phyloP scores from a whole-genome alignment of 2,797 vertebrate genomes.

The Schizopygopsis pylzovi region DNA sequence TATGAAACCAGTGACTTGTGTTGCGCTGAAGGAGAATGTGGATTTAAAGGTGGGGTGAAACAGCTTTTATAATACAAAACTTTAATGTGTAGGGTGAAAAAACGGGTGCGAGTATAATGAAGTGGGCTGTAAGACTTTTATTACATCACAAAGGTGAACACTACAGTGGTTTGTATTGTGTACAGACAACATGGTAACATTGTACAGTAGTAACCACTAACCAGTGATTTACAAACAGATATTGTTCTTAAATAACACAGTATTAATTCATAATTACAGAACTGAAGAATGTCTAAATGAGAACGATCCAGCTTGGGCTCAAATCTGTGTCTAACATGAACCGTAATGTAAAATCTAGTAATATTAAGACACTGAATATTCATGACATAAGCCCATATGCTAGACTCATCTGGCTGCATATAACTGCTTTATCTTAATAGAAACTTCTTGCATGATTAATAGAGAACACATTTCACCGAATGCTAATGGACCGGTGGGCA shows the following conservation, averaged over 20 bases:
- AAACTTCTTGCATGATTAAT: slow-evolving; percentile 44
- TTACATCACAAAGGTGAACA: slow-evolving; percentile 70
- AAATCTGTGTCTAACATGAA: slow-evolving; percentile 15
- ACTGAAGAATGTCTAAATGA: not conserved
- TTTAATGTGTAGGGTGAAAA: not conserved
- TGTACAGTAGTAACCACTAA: slow-evolving; percentile 66
- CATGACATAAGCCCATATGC: slow-evolving; percentile 53
- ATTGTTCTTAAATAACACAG: slow-evolving; percentile 74
- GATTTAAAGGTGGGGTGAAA: not conserved
- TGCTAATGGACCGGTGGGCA: not conserved
- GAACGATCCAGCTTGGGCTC: slow-evolving; percentile 52
- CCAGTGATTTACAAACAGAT: slow-evolving; percentile 73
- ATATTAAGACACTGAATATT: slow-evolving; percentile 49
- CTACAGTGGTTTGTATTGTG: slow-evolving; percentile 63
- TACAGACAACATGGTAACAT: slow-evolving; percentile 68
- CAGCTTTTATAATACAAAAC: not conserved
- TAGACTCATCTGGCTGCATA: slow-evolving; percentile 35
- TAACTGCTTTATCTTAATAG: slow-evolving; percentile 44
- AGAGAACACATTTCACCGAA: slow-evolving; percentile 28
- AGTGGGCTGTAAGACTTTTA: slow-evolving; percentile 66
- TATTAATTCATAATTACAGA: slow-evolving; percentile 61
- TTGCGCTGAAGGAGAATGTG: not conserved
- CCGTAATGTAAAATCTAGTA: slow-evolving; percentile 52
- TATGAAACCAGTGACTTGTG: not conserved
- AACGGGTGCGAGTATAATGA: not conserved